phyloP scores from a whole-genome alignment of 1,140 invertebrate genomes.

The Mycetomoellerius zeteki region DNA sequence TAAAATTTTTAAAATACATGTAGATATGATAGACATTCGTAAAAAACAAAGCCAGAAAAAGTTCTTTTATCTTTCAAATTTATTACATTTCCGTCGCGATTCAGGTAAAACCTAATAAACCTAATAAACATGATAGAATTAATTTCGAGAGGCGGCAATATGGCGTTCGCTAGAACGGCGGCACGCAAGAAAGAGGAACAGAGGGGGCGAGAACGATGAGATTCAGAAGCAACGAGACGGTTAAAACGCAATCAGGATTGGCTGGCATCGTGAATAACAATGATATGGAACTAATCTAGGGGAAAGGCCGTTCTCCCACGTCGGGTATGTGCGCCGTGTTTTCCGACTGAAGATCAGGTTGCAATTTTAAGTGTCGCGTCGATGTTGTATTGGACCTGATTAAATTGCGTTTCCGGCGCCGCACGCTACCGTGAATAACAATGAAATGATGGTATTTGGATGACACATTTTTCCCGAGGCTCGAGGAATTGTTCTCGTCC shows the following conservation, averaged over 20 bases:
- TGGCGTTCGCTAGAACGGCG: slow-evolving; percentile 12
- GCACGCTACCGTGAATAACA: slow-evolving; percentile 78
- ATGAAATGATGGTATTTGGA: slow-evolving; percentile 72
- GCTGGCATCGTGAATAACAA: slow-evolving; percentile 81
- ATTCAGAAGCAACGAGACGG: slow-evolving; percentile 70
- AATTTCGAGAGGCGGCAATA: slow-evolving; percentile 43
- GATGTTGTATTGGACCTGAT: slow-evolving; percentile 74
- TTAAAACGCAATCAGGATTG: slow-evolving; percentile 80
- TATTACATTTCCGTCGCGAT: slow-evolving; percentile 23
- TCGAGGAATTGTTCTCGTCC: slow-evolving; percentile 27
- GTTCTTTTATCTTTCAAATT: not conserved
- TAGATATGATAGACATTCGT: not conserved
- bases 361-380: slow-evolving; percentile 79
- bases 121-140: slow-evolving; percentile 48
- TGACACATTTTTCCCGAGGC: slow-evolving; percentile 18
- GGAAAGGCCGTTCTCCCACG: slow-evolving; percentile 12
- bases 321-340: slow-evolving; percentile 44
- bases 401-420: slow-evolving; percentile 78
- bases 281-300: slow-evolving; percentile 77
- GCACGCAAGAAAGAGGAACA: slow-evolving; percentile 18
- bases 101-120: slow-evolving; percentile 23
- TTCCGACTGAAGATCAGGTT: slow-evolving; percentile 72
- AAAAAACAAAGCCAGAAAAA: not conserved
- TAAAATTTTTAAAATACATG: not conserved
- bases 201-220: slow-evolving; percentile 35